Percentiles rank a stretch among this genome's conserved stretches.
These are phyloP conservation scores for Cetonia aurata DNA, from an alignment of 2,888 invertebrate genomes.

Conservation along the genomic window DNA sequence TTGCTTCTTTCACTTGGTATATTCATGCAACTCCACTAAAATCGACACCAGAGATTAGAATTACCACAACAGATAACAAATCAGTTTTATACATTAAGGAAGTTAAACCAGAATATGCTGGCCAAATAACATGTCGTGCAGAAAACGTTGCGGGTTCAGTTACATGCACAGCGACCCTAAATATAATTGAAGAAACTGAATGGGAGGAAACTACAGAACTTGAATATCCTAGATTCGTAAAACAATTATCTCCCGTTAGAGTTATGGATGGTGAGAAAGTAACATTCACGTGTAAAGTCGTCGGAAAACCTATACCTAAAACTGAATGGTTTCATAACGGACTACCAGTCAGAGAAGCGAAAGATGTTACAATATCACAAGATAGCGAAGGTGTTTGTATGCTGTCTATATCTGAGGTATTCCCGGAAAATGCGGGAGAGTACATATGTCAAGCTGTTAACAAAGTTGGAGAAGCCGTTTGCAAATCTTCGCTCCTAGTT, in stretches of 20 bases:
- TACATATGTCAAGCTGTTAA: constrained; percentile 88
- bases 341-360: constrained; percentile 78
- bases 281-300: constrained; percentile 78
- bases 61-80: constrained; percentile 80
- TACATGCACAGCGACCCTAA: constrained; percentile 83
- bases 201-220: constrained; percentile 74
- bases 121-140: constrained; percentile 88
- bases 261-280: constrained; percentile 94
- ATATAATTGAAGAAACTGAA: constrained; percentile 71
- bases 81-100: constrained; percentile 85
- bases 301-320: constrained; percentile 83
- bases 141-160: constrained; percentile 92
- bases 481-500: constrained; percentile 81
- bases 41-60: constrained; percentile 77
- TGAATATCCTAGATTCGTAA: constrained; percentile 82
- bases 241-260: constrained; percentile 78
- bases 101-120: constrained; percentile 77
- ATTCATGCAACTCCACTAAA: constrained; percentile 79
- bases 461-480: constrained; percentile 84
- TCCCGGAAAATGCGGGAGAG: constrained; percentile 90
- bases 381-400: constrained; percentile 84
- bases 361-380: constrained; percentile 81
- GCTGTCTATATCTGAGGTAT: constrained; percentile 86
- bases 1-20: constrained; percentile 90
- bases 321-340: constrained; percentile 86